These are phyloP conservation scores for Cheilosia grossa DNA, from an alignment of 2,888 invertebrate species.

Conservation along the genomic window DNA sequence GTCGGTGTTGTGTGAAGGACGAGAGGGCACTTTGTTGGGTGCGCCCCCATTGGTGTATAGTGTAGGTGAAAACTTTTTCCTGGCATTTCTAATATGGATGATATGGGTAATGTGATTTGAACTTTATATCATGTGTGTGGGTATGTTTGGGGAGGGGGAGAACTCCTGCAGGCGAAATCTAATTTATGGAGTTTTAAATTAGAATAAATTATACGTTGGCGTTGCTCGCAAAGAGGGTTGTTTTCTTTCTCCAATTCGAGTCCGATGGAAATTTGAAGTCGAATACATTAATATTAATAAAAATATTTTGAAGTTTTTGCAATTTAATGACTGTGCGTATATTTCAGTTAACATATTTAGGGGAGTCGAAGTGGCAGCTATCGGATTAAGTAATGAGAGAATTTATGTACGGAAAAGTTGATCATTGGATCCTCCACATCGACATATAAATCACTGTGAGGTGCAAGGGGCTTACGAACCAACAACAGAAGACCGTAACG, in stretches of 20 bases:
- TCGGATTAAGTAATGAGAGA: no score
- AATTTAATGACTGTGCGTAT: neutral
- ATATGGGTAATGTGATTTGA: conserved; percentile 61
- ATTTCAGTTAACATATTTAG: no score
- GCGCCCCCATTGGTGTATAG: neutral
- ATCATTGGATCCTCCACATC: no score
- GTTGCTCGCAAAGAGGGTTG: neutral
- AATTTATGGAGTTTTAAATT: conserved; percentile 62
- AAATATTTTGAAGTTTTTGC: neutral
- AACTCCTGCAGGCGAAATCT: conserved; percentile 11
- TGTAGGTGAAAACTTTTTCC: conserved; percentile 26
- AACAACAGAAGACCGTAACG: no score
- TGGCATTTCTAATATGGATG: conserved; percentile 45
- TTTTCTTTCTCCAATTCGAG: neutral
- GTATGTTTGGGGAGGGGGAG: no score
- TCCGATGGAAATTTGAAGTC: neutral
- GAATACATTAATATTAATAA: conserved; percentile 33
- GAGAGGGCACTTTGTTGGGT: conserved; percentile 12
- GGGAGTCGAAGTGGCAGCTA: no score
- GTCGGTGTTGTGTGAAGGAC: neutral
- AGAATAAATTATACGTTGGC: conserved; percentile 41
- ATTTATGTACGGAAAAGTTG: no score
- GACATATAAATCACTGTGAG: no score
- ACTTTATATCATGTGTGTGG: conserved; percentile 12
- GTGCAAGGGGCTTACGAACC: no score